These are phyloP conservation scores for Caenorhabditis sp. DNA, from an alignment of 2,888 invertebrate genomes.

Conservation along the genomic window DNA sequence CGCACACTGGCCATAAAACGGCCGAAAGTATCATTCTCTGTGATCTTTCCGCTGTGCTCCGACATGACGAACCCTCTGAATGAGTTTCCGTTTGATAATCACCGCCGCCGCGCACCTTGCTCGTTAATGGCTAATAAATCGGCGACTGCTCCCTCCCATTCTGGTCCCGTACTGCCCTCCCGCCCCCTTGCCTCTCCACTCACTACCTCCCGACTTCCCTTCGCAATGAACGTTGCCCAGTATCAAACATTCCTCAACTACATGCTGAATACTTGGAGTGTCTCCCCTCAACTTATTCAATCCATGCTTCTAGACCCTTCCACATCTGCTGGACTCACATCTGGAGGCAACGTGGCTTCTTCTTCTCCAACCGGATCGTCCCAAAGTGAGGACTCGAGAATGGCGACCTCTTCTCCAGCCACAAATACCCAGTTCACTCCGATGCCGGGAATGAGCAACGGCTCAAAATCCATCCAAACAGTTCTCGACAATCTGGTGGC, in stretches of 20 bases:
- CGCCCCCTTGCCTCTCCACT: too few species aligned
- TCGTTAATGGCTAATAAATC: conserved; percentile 86
- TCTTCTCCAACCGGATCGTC: conserved; percentile 45
- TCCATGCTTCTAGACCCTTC: conserved; percentile 81
- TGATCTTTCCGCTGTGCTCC: conserved; percentile 1
- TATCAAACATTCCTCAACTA: background rate
- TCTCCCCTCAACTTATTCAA: background rate
- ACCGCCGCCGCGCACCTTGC: conserved; percentile 96
- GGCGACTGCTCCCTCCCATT: conserved; percentile 84
- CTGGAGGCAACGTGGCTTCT: background rate
- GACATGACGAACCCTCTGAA: background rate
- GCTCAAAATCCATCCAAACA: conserved; percentile 32
- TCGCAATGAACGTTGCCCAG: background rate
- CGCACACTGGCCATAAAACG: background rate
- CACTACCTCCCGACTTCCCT: too few species aligned
- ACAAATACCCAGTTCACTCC: conserved; percentile 2
- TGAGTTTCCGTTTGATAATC: conserved; percentile 88
- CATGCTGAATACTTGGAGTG: background rate
- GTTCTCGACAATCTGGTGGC: conserved; percentile 45
- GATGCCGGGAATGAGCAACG: conserved; percentile 4
- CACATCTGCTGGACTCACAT: conserved; percentile 4
- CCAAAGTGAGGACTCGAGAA: conserved; percentile 48
- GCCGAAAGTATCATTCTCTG: background rate
- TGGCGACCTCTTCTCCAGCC: conserved; percentile 36
- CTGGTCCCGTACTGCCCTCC: background rate